Evolutionary conservation across 2,797 vertebrate species (phyloP).

Genomic region (Echeneis naucrates): DNA sequence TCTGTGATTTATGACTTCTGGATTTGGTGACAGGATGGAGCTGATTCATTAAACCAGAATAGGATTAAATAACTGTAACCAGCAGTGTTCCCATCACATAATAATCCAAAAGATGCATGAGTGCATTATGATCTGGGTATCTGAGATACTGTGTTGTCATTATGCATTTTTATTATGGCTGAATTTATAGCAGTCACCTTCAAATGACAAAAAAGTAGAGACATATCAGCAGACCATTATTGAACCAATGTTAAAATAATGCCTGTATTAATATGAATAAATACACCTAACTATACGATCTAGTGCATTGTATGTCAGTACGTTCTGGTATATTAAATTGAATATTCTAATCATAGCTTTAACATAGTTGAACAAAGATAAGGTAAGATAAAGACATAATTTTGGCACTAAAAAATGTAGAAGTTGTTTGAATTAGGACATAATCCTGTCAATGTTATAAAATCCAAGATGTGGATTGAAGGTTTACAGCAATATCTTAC

Average conservation of each 20-base stretch:
- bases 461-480: background rate
- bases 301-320: background rate
- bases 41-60: background rate
- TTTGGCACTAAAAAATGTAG: background rate
- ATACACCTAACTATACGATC: background rate
- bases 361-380: background rate
- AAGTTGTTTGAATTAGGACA: too few species aligned
- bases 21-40: background rate
- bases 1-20: constrained; percentile 1
- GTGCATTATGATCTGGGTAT: constrained; percentile 39
- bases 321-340: background rate
- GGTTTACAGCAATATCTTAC: background rate
- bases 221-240: too few species aligned
- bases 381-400: too few species aligned
- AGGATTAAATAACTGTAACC: background rate
- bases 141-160: constrained; percentile 5
- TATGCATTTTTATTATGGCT: background rate
- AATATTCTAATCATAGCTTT: background rate
- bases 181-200: background rate
- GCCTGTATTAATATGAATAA: background rate
- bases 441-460: too few species aligned
- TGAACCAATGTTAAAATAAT: background rate
- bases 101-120: constrained; percentile 2
- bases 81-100: background rate
- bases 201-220: background rate